Evolutionary conservation across 2,113 vertebrate genomes (phyloP).

Genomic region (Poeciliopsis prolifica): DNA sequence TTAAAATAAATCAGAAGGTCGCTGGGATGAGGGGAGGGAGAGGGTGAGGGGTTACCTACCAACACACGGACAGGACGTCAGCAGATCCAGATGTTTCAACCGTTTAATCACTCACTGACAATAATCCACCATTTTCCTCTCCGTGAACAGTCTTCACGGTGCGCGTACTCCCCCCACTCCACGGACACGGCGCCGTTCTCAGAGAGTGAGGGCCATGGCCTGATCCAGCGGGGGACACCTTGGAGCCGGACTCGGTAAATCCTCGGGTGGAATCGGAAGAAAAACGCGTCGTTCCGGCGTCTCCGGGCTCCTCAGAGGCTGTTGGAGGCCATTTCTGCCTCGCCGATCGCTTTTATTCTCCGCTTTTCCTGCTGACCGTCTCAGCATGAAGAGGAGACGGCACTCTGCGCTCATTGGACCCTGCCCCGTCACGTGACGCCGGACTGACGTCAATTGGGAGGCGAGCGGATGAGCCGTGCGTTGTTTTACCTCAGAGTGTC

Average conservation of each 20-base stretch:
- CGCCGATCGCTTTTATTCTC: constrained; percentile 71
- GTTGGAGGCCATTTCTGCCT: constrained; percentile 55
- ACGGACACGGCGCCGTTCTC: constrained; percentile 65
- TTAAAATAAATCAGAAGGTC: constrained; percentile 22
- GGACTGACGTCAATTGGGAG: constrained; percentile 86
- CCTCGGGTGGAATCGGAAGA: constrained; percentile 32
- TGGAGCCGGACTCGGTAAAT: constrained; percentile 53
- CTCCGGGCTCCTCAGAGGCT: constrained; percentile 32
- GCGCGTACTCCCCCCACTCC: constrained; percentile 34
- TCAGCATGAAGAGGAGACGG: constrained; percentile 69
- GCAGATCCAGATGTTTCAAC: constrained; percentile 14
- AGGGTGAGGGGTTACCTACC: constrained; percentile 39
- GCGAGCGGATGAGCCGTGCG: constrained; percentile 82
- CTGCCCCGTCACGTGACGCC: constrained; percentile 76
- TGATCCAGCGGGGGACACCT: constrained; percentile 67
- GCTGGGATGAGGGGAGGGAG: constrained; percentile 26
- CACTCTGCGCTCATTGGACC: constrained; percentile 79
- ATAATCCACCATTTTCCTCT: constrained; percentile 70
- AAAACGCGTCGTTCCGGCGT: constrained; percentile 33
- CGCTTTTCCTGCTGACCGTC: constrained; percentile 48
- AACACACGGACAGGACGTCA: constrained; percentile 61
- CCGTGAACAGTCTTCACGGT: constrained; percentile 66
- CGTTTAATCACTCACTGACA: constrained; percentile 26
- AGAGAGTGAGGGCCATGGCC: constrained; percentile 78
- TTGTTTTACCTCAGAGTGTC: constrained; percentile 68